Conservation (phyloP, 2,113 vertebrate species). For the Nicator chloris region DNA sequence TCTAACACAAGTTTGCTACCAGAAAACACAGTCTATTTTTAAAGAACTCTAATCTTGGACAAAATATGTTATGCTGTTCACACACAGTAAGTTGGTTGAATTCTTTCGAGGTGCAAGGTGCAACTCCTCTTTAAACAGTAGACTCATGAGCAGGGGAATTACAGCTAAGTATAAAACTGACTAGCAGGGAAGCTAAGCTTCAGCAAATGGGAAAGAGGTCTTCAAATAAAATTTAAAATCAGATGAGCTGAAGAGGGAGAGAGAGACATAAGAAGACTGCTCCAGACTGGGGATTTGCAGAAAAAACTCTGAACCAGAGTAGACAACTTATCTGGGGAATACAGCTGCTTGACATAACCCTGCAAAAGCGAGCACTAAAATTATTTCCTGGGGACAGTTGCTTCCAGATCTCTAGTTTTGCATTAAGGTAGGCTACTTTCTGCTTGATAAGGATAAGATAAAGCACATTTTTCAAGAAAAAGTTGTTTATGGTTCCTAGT, state of each 20-base stretch:
- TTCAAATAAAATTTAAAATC: slow-evolving; percentile 8
- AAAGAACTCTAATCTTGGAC: not conserved
- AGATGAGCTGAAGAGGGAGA: not conserved
- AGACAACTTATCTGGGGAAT: slow-evolving; percentile 14
- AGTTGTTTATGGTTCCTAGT: not conserved
- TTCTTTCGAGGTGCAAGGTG: not conserved
- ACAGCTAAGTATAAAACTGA: not conserved
- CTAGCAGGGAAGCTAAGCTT: not conserved
- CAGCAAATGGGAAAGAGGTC: slow-evolving; percentile 6
- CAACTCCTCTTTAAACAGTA: not conserved
- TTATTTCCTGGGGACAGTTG: not conserved
- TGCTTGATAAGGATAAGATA: not conserved
- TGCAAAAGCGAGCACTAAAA: not conserved
- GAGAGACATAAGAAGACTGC: not conserved
- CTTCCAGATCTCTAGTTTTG: not conserved
- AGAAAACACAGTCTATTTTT: not conserved
- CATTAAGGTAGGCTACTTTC: not conserved
- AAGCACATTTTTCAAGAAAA: not conserved
- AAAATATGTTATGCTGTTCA: not conserved
- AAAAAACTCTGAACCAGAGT: not conserved
- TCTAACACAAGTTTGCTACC: not conserved
- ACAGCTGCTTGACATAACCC: slow-evolving; percentile 25
- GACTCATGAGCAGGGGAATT: not conserved
- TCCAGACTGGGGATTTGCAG: not conserved
- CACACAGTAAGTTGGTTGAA: not conserved